Evolutionary conservation across 1,140 invertebrate genomes (phyloP).

Genomic region (Drosophila subpulchrella): DNA sequence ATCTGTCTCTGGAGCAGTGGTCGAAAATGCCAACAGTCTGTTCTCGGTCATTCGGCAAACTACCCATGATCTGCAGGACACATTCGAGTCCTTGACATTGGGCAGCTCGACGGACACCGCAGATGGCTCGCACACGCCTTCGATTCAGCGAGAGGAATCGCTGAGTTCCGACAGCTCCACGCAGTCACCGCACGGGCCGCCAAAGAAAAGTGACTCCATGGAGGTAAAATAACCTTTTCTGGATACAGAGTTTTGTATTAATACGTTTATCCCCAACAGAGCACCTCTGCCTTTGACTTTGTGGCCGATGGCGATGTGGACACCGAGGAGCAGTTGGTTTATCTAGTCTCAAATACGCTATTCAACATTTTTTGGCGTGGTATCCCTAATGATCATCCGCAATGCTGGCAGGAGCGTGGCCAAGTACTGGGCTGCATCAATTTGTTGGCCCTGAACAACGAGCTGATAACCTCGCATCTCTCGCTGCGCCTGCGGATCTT

Average conservation of each 20-base stretch:
- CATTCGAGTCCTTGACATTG: conserved; percentile 78
- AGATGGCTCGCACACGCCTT: conserved; percentile 34
- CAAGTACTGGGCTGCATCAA: conserved; percentile 88
- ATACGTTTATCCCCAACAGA: conserved; percentile 20
- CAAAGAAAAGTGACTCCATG: conserved; percentile 69
- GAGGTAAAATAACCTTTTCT: conserved; percentile 28
- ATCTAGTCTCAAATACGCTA: conserved; percentile 86
- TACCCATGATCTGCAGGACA: conserved; percentile 86
- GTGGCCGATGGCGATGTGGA: conserved; percentile 84
- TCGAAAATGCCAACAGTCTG: conserved; percentile 85
- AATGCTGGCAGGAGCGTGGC: conserved; percentile 87
- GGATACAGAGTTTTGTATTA: not conserved
- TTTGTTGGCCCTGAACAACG: conserved; percentile 87
- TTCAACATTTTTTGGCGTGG: conserved; percentile 88
- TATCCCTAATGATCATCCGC: conserved; percentile 86
- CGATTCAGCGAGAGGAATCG: conserved; percentile 71
- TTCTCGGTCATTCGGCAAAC: conserved; percentile 86
- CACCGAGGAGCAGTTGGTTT: conserved; percentile 86
- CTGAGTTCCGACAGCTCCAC: conserved; percentile 80
- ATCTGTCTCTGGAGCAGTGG: conserved; percentile 85
- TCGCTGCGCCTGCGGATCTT: conserved; percentile 87
- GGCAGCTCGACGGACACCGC: conserved; percentile 64
- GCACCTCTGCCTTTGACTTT: conserved; percentile 71
- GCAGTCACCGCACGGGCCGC: conserved; percentile 58
- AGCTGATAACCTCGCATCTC: conserved; percentile 86